Evolutionary conservation across 2,797 vertebrate genomes (phyloP), one percentile per base, ranked within the genome.

Genomic region (Lacerta viridis): DNA sequence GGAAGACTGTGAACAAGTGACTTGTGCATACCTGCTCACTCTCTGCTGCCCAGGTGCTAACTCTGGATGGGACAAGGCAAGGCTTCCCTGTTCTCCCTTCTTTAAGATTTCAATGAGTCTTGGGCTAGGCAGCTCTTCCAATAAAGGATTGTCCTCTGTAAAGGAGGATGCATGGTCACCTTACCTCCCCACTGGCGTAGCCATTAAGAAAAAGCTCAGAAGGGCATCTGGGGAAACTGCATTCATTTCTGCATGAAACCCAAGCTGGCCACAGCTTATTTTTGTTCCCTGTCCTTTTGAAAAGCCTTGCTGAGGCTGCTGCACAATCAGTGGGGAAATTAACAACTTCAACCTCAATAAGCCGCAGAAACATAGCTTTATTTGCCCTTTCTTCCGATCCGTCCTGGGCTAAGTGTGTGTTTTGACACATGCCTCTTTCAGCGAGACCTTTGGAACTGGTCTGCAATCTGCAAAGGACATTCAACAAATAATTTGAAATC

Each of bases 401-500:
- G 41, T 79, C 79, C 39, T 74, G 68, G 85, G 46, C 68, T 72
- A 29, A 2, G 69, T 20, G 3, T n/a, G 36, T n/a, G 23, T 72
- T 87, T 29, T 81, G 69, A 50, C 83, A 55, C 66, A 77, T 39
- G 39, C 55, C 18, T 74, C 68, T 50, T 27, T 80, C 46, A 61
- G 25, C 2, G 71, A 89, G 55, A 74, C 41, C 7, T 61, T 89
- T 66, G 25, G 33, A 50, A 81, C 9, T 4, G 25, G 41, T 74
- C 59, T 89, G 27, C n/a, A 59, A 86, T 75, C 86, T 80, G 64
- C 86, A 18, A 74, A 83, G 7, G 88, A 88, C 27, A 87, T 91
- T 85, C 66, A 87, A 93, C 18, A 76, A 93, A 93, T 94, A 94
- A 95, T 92, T 95, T 92, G 95, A 74, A 95, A 90, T 81, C 91